A percentile compares a stretch with the other conserved stretches of the same genome.
phyloP scores from a whole-genome alignment of 2,888 invertebrate genomes.

The Nomada lathburiana region DNA sequence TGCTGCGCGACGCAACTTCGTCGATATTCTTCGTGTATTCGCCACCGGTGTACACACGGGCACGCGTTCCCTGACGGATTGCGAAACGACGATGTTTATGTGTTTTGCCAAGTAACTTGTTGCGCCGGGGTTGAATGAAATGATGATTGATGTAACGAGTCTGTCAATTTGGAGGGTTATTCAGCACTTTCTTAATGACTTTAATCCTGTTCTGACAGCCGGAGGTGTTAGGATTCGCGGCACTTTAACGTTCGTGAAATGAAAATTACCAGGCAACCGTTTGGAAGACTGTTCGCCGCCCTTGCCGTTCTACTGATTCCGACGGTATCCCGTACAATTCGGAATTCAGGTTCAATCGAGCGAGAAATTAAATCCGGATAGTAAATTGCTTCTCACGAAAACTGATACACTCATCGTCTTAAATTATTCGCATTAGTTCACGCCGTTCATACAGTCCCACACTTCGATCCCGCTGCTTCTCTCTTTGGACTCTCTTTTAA shows the following conservation, averaged over 20 bases:
- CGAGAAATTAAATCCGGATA: too few relatives aligned
- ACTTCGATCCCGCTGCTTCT: too few relatives aligned
- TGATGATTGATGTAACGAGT: conserved; percentile 38
- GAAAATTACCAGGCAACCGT: conserved; percentile 10
- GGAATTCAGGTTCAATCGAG: background rate
- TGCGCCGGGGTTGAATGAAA: conserved; percentile 24
- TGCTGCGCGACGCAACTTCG: background rate
- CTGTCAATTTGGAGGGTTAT: conserved; percentile 41
- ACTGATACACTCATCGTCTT: conserved; percentile 11
- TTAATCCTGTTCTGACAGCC: conserved; percentile 32
- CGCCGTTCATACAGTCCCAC: too few relatives aligned
- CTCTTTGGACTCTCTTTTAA: too few relatives aligned
- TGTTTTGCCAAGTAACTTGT: conserved; percentile 38
- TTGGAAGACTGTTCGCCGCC: conserved; percentile 17
- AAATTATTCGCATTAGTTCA: conserved; percentile 1
- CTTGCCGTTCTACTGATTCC: conserved; percentile 14
- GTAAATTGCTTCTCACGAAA: background rate
- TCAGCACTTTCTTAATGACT: conserved; percentile 43
- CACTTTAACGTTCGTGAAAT: conserved; percentile 7
- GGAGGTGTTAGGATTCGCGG: conserved; percentile 16
- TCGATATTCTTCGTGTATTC: background rate
- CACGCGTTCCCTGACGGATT: background rate
- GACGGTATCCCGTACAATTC: conserved; percentile 16
- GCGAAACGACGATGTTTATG: conserved; percentile 16
- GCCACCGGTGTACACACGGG: background rate